Evolutionary conservation across 2,888 invertebrate genomes (phyloP), one percentile per base, ranked within the genome.

Genomic region (Imbricaverruca yamaguchii): DNA sequence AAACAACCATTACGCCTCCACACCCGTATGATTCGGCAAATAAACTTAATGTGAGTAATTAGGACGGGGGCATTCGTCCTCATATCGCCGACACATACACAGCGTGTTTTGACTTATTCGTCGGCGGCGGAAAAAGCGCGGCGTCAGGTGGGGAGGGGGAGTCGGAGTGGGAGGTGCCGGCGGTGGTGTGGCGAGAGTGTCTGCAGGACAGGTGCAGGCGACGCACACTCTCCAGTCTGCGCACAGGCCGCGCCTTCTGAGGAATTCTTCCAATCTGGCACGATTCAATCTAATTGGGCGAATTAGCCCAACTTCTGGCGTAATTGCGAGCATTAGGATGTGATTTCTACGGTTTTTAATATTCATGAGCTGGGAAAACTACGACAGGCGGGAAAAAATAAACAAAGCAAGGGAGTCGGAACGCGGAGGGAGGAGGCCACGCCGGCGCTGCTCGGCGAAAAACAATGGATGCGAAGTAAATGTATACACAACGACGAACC

Each of bases 321-420:
- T 74, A 74, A 74, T 74, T 74, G 74, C 55, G 18, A 53, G 74
- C 74, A 74, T 74, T 74, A 74, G 74, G 74, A 53, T 55, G 74
- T 23, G 74, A 74, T 74, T 74, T 74, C 74, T 74, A 53, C 74
- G 74, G 74, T 74, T 74, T 74, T 74, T 74, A 74, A 74, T 74
- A 74, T 74, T 74, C 74, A 74, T 74, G 74, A 74, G 74, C 74
- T 74, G 74, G 74, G 74, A 74, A 74, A 74, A 74, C 74, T 74
- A 55, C 74, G 74, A 9, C 39, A 53, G 74, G 9, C 74, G 74
- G 74, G 53, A 74, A 69, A 74, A 74, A 74, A 74, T 55, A 55
- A 74, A 74, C 74, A 74, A 74, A 53, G 74, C 74, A 8, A 55
- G 23, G 69, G 53, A 74, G 74, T 3, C 55, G 53, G 74, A 74